Evolutionary conservation across 2,888 invertebrate species (phyloP), one percentile per base, ranked within the genome.

Genomic region (Drosophila meridionalis): DNA sequence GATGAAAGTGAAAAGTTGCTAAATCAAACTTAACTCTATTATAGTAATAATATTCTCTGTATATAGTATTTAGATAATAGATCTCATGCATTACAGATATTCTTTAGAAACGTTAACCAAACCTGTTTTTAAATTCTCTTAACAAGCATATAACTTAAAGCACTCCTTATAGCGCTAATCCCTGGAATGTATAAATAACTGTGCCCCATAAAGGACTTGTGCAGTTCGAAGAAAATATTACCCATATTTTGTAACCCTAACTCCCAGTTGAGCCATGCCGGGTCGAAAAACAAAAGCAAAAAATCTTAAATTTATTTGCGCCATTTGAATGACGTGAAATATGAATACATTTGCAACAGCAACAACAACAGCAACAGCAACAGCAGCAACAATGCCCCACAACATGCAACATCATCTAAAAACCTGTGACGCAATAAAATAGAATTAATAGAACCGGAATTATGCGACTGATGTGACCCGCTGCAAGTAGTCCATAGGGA

Each of bases 361-460:
- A 75, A 36, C 32, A 48, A 20, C 45, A 55, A 20, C 43, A n/a
- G 7, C 40, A 40, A 42, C 38, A 38, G 4, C 34, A 70, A 60
- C 20, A 52, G 14, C 28, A 45, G 26, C 43, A 52, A 32, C 43
- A 78, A 66, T 38, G 55, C 64, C 59, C 53, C 28, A 56, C 26
- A 64, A 76, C 72, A 77, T 78, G 82, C 69, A 76, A 77, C 69
- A 83, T 76, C 78, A 81, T 75, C 87, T 89, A 83, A 90, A 90
- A 86, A 83, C 78, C 86, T 83, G 81, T 86, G 90, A 89, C 81
- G 89, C 84, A 81, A 90, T 86, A 90, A 90, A 90, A 86, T 74
- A 79, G 90, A 89, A 88, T 90, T 89, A 90, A 89, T 89, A 84
- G 72, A 90, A 89, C 81, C 81, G 79, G 81, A 90, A 90, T 90